Evolutionary conservation across 2,888 invertebrate species (phyloP).

Genomic region (Leptodirus hochenwartii): DNA sequence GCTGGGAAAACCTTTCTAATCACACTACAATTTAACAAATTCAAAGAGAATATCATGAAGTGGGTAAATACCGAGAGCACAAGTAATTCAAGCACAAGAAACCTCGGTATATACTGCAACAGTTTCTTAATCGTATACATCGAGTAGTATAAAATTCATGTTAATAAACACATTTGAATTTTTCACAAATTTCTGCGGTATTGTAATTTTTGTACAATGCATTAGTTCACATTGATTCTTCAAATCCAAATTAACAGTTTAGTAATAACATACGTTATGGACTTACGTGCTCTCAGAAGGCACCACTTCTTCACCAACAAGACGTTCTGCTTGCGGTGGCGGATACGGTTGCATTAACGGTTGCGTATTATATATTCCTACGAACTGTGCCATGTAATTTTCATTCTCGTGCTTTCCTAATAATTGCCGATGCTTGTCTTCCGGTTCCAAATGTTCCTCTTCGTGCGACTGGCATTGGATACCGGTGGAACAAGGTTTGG

Average conservation of each 20-base stretch:
- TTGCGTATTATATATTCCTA: conserved; percentile 42
- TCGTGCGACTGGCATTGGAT: conserved; percentile 40
- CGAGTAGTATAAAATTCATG: no score
- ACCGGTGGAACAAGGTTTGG: conserved; percentile 56
- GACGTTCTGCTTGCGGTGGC: conserved; percentile 41
- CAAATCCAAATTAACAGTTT: conserved; percentile 8
- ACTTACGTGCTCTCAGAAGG: conserved; percentile 70
- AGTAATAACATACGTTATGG: conserved; percentile 8
- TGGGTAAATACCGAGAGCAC: no score
- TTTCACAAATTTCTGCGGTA: no score
- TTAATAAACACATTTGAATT: no score
- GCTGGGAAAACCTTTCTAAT: no score
- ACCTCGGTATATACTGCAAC: no score
- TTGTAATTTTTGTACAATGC: no score
- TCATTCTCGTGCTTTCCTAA: conserved; percentile 26
- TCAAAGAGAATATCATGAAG: no score
- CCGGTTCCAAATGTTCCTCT: conserved; percentile 2
- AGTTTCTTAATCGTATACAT: no score
- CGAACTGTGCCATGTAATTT: conserved; percentile 37
- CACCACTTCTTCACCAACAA: conserved; percentile 50
- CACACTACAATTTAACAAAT: no score
- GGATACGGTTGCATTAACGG: conserved; percentile 49
- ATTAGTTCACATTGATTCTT: conserved; percentile 4
- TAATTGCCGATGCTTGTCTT: conserved; percentile 6
- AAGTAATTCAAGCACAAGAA: no score